Base-by-base conservation (phyloP, 53 echinoderm and acorn worm genomes). In the Paracentrotus lividus region DNA sequence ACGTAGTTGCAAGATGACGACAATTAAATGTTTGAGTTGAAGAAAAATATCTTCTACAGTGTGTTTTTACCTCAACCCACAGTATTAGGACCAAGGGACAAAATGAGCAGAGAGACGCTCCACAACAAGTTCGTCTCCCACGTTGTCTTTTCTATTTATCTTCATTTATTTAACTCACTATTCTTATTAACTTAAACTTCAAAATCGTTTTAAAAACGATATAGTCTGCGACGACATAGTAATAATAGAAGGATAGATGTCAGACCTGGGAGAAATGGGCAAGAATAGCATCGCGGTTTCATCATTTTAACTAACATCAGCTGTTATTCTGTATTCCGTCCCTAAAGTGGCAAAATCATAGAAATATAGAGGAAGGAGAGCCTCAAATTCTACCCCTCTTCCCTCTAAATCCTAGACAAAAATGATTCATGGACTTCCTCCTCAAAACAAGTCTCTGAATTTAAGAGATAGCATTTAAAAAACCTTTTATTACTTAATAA, bases 371-470 rank as follows among this genome's bases (percentile, higher is more conserved):
- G 36, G 36, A 72, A 18, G 18, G 6, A 40, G 36, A 9, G 33
- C 72, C 38, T 38, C 16, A 20, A 69, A 14, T 72, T 38, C 40
- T 72, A 36, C 72, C 72, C 72, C 40, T 72, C 72, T 40, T 72
- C 72, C 72, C 72, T 72, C 72, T 72, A 36, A 40, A 26, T 72
- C 21, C 72, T 40, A 72, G 72, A 72, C 72, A 36, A 36, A 40
- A 72, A 40, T 72, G 72, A 72, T 38, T 72, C 72, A 72, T 18
- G 18, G 72, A 40, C 40, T 72, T 40, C 72, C 72, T 72, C 7
- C 12, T 67, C 3, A 40, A 36, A 68, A 34, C 33, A 36, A 68
- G 16, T 36, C 20, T 38, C 72, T 31, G 72, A 69, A 72, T 38
- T 38, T 15, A 72, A 18, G 32, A 40, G 38, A 72, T 38, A 40